phyloP scores from a whole-genome alignment of 2,113 vertebrate genomes.

The Zapus hudsonius region DNA sequence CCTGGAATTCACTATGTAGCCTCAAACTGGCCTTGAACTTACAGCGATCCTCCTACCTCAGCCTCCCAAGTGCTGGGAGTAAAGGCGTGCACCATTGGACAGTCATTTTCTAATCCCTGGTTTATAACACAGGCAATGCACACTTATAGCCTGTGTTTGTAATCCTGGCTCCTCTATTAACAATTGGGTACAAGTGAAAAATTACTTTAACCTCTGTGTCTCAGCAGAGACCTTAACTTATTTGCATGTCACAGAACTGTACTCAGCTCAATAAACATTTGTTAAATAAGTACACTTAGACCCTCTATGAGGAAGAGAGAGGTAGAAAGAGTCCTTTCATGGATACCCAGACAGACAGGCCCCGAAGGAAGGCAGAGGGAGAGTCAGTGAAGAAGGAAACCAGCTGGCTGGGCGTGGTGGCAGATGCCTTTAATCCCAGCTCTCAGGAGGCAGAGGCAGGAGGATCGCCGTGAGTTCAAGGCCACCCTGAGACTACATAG shows the following conservation, averaged over 20 bases:
- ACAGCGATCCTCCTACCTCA: too few species aligned
- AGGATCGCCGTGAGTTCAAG: too few species aligned
- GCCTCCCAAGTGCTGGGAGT: too few species aligned
- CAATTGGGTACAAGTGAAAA: slow-evolving; percentile 34
- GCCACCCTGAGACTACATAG: too few species aligned
- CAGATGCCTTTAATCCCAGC: too few species aligned
- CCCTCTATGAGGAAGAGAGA: not conserved
- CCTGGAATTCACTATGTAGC: too few species aligned
- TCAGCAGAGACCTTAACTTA: slow-evolving; percentile 19
- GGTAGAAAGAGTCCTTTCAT: not conserved
- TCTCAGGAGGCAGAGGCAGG: too few species aligned
- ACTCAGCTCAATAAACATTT: not conserved
- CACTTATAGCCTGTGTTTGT: not conserved
- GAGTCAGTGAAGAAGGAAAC: not conserved
- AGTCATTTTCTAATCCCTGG: not conserved
- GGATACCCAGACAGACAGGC: not conserved
- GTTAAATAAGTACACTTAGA: not conserved
- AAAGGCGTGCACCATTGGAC: not conserved
- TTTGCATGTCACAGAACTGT: not conserved
- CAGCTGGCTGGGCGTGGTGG: too few species aligned
- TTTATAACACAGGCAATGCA: not conserved
- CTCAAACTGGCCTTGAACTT: too few species aligned
- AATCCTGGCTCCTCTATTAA: not conserved
- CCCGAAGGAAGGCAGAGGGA: not conserved
- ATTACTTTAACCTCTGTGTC: not conserved